phyloP scores from a whole-genome alignment of 2,797 vertebrate species.

The Squalus acanthias region DNA sequence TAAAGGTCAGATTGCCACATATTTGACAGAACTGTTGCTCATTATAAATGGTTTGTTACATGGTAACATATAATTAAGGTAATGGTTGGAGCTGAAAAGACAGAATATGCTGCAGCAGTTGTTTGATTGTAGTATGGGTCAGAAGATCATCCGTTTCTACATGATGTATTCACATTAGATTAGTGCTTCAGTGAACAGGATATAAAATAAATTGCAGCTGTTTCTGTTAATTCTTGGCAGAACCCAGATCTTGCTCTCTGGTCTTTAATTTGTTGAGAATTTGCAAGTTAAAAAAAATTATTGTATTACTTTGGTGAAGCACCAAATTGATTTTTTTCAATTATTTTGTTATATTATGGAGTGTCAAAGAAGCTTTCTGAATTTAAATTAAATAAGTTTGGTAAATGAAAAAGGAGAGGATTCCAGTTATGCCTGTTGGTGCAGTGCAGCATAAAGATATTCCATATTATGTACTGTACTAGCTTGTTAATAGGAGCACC shows the following conservation, averaged over 20 bases:
- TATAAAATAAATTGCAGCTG: conserved; percentile 62
- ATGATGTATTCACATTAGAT: conserved; percentile 63
- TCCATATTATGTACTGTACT: background rate
- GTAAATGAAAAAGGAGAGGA: background rate
- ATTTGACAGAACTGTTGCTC: conserved; percentile 54
- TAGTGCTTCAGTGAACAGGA: conserved; percentile 60
- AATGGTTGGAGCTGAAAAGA: conserved; percentile 54
- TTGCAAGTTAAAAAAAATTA: conserved; percentile 34
- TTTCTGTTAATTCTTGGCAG: conserved; percentile 48
- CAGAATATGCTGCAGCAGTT: conserved; percentile 55
- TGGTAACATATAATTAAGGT: conserved; percentile 61
- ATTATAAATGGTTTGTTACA: conserved; percentile 64
- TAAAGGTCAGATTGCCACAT: conserved; percentile 49
- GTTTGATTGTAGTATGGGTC: conserved; percentile 62
- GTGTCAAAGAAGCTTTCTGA: conserved; percentile 5
- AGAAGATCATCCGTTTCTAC: conserved; percentile 57
- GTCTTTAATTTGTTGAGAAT: conserved; percentile 35
- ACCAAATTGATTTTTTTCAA: conserved; percentile 38
- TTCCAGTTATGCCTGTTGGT: background rate
- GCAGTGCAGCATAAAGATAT: background rate
- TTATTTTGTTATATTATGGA: conserved; percentile 36
- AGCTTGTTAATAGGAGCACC: background rate
- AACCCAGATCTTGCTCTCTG: conserved; percentile 33
- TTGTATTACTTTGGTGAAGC: conserved; percentile 36
- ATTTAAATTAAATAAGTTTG: conserved; percentile 30